Conservation (phyloP, 2,888 invertebrate species). For the Diarsia rubi region DNA sequence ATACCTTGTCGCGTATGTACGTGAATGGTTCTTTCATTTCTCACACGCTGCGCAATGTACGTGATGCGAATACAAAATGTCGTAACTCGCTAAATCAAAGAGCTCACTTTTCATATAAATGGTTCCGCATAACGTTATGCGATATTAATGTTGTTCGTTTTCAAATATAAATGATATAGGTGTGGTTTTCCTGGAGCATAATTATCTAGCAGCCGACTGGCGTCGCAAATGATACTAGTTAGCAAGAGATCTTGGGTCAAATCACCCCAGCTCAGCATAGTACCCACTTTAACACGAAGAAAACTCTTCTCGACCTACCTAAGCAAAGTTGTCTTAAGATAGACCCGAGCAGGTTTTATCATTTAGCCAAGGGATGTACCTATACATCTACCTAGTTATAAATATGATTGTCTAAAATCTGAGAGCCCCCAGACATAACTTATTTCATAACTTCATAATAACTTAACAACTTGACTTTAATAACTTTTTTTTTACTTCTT, state of each 20-base stretch:
- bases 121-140: constrained; percentile 50
- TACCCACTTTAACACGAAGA: no score
- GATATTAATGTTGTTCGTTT: constrained; percentile 54
- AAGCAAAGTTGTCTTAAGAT: no score
- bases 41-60: constrained; percentile 70
- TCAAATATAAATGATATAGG: constrained; percentile 30
- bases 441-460: no score
- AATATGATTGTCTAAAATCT: no score
- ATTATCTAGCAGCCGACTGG: background rate
- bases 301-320: no score
- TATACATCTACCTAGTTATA: no score
- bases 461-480: no score
- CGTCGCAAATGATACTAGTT: background rate
- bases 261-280: no score
- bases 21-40: constrained; percentile 69
- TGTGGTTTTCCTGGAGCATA: background rate
- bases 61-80: constrained; percentile 67
- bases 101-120: constrained; percentile 71
- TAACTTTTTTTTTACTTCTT: no score
- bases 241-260: background rate
- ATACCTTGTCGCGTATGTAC: constrained; percentile 61
- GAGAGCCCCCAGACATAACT: no score
- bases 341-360: no score
- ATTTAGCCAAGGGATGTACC: no score
- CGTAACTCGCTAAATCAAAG: constrained; percentile 65